These are phyloP conservation scores for Poicephalus gulielmi DNA, from an alignment of 2,113 vertebrate genomes.

Conservation along the genomic window DNA sequence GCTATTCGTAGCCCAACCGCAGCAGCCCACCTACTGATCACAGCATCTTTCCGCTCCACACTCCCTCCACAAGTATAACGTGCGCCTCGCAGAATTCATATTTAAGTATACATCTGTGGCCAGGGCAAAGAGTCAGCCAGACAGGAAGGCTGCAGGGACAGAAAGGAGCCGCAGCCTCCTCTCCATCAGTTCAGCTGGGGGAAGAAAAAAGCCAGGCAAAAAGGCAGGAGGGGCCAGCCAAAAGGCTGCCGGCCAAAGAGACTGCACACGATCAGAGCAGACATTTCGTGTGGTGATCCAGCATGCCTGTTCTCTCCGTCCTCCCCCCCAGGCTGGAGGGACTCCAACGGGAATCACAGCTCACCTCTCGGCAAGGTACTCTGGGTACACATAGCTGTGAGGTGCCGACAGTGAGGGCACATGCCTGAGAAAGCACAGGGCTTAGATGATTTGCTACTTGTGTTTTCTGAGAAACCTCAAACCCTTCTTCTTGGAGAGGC, in stretches of 20 bases:
- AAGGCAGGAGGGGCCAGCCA: constrained; percentile 18
- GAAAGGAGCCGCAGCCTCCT: constrained; percentile 7
- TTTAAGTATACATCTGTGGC: not conserved
- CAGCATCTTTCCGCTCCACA: not conserved
- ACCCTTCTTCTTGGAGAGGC: not conserved
- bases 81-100: not conserved
- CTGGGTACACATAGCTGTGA: not conserved
- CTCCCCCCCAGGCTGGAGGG: not conserved
- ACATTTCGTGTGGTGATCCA: not conserved
- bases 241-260: not conserved
- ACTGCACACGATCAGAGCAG: constrained; percentile 31
- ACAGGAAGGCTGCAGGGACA: constrained; percentile 36
- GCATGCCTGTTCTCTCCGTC: not conserved
- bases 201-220: not conserved
- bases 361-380: not conserved
- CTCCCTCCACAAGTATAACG: not conserved
- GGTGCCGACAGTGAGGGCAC: not conserved
- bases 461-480: not conserved
- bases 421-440: not conserved
- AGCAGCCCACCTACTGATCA: constrained; percentile 3
- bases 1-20: not conserved
- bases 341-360: not conserved
- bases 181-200: not conserved
- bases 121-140: constrained; percentile 40
- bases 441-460: not conserved